phyloP scores from a whole-genome alignment of 2,797 vertebrate species.

The Dendrocincla fuliginosa region DNA sequence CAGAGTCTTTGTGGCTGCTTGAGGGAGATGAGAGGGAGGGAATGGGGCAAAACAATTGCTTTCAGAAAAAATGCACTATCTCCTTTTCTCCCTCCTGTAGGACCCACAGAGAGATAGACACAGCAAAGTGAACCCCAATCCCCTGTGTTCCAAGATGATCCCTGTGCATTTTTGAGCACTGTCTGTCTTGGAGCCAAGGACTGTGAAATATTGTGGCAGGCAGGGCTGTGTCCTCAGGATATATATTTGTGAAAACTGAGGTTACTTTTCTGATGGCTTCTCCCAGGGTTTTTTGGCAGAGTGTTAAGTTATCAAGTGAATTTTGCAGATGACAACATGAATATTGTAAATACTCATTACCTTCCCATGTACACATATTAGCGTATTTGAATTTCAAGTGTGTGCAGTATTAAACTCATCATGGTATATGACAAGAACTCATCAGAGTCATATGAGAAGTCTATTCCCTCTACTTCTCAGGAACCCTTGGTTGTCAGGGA shows the following conservation, averaged over 20 bases:
- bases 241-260: not conserved
- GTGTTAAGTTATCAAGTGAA: not conserved
- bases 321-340: not conserved
- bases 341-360: not conserved
- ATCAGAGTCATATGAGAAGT: not conserved
- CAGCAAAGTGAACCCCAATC: not conserved
- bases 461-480: not conserved
- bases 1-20: not conserved
- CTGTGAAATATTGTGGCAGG: not conserved
- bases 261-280: not conserved
- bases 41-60: not conserved
- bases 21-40: not conserved
- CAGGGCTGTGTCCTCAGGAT: not conserved
- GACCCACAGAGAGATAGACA: not conserved
- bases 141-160: not conserved
- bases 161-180: not conserved
- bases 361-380: not conserved
- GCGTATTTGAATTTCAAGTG: not conserved
- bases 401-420: not conserved
- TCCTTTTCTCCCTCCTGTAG: not conserved
- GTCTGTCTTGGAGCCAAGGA: not conserved
- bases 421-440: not conserved
- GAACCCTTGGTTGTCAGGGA: not conserved
- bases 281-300: not conserved
- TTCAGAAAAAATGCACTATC: not conserved